A percentile compares a stretch with the other conserved stretches of the same genome.
These are phyloP conservation scores for Nebria brevicollis DNA, from an alignment of 2,888 invertebrate genomes.

Conservation along the genomic window DNA sequence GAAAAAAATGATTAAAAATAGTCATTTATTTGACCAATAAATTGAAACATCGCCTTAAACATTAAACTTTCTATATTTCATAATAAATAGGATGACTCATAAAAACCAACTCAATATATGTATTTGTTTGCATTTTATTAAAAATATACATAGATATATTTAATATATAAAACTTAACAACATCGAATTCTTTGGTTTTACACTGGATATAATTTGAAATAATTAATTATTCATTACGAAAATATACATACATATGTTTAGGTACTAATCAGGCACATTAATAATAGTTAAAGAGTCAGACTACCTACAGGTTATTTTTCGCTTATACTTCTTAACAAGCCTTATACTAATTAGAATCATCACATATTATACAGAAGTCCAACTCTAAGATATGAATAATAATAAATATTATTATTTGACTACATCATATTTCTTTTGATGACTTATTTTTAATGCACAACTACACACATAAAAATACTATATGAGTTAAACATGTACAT, in stretches of 20 bases:
- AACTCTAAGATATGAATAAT: not conserved
- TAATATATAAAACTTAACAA: slow-evolving; percentile 4
- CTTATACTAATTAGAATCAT: not conserved
- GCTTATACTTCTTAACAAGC: not conserved
- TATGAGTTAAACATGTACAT: not conserved
- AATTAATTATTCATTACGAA: not conserved
- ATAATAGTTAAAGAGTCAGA: not conserved
- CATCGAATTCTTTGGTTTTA: not conserved
- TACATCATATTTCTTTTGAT: not conserved
- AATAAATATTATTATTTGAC: not conserved
- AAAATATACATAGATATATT: slow-evolving; percentile 12
- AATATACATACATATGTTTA: not conserved
- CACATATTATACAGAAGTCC: not conserved
- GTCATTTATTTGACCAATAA: no score
- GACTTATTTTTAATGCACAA: not conserved
- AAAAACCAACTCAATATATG: not conserved
- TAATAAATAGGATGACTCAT: not conserved
- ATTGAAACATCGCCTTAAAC: no score
- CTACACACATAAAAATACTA: not conserved
- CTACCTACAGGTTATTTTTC: not conserved
- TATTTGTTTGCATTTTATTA: not conserved
- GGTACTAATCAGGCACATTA: not conserved
- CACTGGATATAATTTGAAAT: not conserved
- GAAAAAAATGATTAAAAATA: no score
- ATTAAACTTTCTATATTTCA: no score